Conservation (phyloP, 2,113 vertebrate genomes). For the Cyprinus carpio region DNA sequence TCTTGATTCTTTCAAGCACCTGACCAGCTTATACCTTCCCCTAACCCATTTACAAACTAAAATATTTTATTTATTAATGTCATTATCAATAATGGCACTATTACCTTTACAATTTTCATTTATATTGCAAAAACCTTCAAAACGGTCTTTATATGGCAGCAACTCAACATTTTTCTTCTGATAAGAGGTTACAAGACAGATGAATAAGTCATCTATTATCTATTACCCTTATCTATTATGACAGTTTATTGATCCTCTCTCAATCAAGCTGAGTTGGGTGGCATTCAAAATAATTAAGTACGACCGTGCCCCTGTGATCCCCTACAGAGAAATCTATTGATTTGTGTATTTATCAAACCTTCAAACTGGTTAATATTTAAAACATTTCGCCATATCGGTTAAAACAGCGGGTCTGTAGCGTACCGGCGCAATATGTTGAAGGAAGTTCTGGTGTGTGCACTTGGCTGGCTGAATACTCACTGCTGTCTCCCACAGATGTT, state of each 20-base stretch:
- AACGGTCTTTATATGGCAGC: not conserved
- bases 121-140: not conserved
- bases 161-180: not conserved
- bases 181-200: not conserved
- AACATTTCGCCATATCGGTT: not conserved
- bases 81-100: not conserved
- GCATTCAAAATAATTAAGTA: not conserved
- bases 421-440: not conserved
- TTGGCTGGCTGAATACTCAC: constrained; percentile 25
- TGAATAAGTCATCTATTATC: not conserved
- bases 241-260: not conserved
- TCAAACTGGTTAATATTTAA: not conserved
- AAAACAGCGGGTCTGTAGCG: not conserved
- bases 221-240: not conserved
- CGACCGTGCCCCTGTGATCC: not conserved
- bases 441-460: not conserved
- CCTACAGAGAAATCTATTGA: not conserved
- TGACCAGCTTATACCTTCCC: not conserved
- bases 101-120: not conserved
- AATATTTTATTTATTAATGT: not conserved
- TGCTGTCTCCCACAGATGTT: constrained; percentile 41
- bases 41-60: not conserved
- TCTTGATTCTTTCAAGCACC: not conserved
- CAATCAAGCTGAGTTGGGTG: not conserved
- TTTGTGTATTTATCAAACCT: not conserved